A percentile compares a stretch with the other conserved stretches of the same genome.
These are phyloP conservation scores for Liodrosophila aerea DNA, from an alignment of 2,888 invertebrate species.

Conservation along the genomic window DNA sequence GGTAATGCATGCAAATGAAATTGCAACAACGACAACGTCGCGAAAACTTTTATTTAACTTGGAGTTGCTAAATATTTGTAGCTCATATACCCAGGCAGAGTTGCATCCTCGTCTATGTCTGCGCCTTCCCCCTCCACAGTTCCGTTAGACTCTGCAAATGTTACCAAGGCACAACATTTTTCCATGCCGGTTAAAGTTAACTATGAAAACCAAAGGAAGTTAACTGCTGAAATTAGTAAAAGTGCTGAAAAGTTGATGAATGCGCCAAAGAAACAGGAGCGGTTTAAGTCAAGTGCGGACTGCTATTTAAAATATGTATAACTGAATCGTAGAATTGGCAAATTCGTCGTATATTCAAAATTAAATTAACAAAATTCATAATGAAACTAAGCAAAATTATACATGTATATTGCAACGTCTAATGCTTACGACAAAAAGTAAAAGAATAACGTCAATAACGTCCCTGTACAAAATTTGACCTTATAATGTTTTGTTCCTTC, in stretches of 20 bases:
- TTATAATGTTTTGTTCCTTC: too few species aligned
- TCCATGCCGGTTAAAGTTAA: constrained; percentile 80
- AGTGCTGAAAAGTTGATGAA: constrained; percentile 79
- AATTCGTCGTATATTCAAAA: too few species aligned
- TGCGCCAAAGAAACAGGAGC: constrained; percentile 52
- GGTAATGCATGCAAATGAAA: constrained; percentile 74
- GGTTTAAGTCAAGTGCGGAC: constrained; percentile 11
- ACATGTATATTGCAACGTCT: too few species aligned
- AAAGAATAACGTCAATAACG: too few species aligned
- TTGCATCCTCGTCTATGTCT: neutral
- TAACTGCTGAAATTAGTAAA: constrained; percentile 81
- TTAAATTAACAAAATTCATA: neutral
- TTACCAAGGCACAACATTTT: constrained; percentile 74
- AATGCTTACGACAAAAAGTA: too few species aligned
- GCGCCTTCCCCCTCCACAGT: neutral
- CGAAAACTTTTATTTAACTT: constrained; percentile 79
- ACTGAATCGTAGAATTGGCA: too few species aligned
- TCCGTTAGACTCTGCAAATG: constrained; percentile 41
- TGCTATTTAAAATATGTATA: too few species aligned
- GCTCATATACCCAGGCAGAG: constrained; percentile 21
- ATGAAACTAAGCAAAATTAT: neutral
- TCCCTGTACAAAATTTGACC: too few species aligned
- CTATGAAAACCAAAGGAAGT: constrained; percentile 81
- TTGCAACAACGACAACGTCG: constrained; percentile 59
- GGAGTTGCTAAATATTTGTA: constrained; percentile 54